Conservation (phyloP, 2,888 invertebrate genomes). For the Aplocera efformata region DNA sequence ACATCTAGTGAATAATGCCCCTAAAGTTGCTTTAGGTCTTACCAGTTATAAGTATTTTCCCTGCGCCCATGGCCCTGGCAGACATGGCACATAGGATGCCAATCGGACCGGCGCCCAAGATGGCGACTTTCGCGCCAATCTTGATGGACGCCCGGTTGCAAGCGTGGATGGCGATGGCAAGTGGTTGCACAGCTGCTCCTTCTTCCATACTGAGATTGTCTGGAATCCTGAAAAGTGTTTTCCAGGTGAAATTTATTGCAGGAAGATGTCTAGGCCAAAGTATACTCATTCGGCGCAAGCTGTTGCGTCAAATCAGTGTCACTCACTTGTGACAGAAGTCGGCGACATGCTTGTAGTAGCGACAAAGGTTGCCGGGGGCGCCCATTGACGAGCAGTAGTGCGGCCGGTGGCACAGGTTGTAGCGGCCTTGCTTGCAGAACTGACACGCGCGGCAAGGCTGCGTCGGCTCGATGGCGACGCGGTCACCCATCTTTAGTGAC, state of each 20-base stretch:
- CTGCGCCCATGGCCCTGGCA: constrained; percentile 92
- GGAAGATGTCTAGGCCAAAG: too few relatives aligned
- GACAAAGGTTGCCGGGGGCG: constrained; percentile 89
- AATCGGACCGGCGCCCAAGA: constrained; percentile 93
- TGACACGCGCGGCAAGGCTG: constrained; percentile 91
- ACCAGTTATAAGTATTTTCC: constrained; percentile 88
- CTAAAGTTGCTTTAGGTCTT: too few relatives aligned
- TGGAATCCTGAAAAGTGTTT: constrained; percentile 83
- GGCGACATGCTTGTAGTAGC: constrained; percentile 92
- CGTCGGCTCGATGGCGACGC: constrained; percentile 96
- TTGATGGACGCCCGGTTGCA: constrained; percentile 89
- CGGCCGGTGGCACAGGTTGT: constrained; percentile 94
- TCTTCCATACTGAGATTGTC: constrained; percentile 93
- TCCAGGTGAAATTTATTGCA: too few relatives aligned
- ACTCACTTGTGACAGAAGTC: constrained; percentile 91
- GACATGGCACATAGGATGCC: constrained; percentile 89
- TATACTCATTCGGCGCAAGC: too few relatives aligned
- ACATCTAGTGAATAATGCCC: too few relatives aligned
- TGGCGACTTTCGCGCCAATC: constrained; percentile 84
- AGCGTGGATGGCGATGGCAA: constrained; percentile 96
- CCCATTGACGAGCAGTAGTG: constrained; percentile 95
- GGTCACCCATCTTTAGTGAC: constrained; percentile 86
- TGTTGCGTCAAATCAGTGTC: too few relatives aligned
- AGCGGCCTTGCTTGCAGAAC: constrained; percentile 90
- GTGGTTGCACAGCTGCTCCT: constrained; percentile 95